Evolutionary conservation across 2,113 vertebrate species (phyloP), one percentile per base, ranked within the genome.

Genomic region (Paraplagusia blochii): DNA sequence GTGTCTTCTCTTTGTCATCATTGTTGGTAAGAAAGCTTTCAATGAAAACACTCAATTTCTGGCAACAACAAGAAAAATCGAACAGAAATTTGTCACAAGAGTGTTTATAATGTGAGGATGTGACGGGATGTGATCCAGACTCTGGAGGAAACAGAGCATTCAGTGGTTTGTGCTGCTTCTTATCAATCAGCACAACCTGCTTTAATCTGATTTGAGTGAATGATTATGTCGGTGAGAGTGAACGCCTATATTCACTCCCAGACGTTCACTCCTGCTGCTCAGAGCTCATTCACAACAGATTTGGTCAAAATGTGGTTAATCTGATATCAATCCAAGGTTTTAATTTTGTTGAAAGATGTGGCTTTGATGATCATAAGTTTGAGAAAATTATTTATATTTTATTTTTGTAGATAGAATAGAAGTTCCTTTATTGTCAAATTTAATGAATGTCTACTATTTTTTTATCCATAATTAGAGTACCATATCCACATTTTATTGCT

Each of bases 11-110:
- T 44, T 81, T 57, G 8, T 65, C 49, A 16, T 76, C 42, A 10
- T 74, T 38, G 49, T 66, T 7, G 78, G 81, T 84, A 59, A 76
- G 72, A 11, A 14, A 1, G 7, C 44, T 51, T 54, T 12, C 40
- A 22, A 56, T 22, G 12, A 19, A 3, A n/a, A 5, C 0, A 3
- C 29, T 17, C 15, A 1, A 35, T 1, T 35, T n/a, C 43, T 9
- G 14, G 9, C 7, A 19, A n/a, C 7, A 19, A n/a, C 22, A 29
- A 6, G 22, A 6, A 29, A 29, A 29, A 29, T 29, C 22, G 22
- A 29, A 29, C 22, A 29, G 22, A 29, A 29, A 29, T 29, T 29
- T 29, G 22, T n/a, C n/a, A n/a, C n/a, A n/a, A n/a, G n/a, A n/a
- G n/a, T 29, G 4, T 64, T 16, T 7, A 22, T 44, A 7, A 59